Evolutionary conservation across 2,888 invertebrate genomes (phyloP).

Genomic region (Monopis laevigella): DNA sequence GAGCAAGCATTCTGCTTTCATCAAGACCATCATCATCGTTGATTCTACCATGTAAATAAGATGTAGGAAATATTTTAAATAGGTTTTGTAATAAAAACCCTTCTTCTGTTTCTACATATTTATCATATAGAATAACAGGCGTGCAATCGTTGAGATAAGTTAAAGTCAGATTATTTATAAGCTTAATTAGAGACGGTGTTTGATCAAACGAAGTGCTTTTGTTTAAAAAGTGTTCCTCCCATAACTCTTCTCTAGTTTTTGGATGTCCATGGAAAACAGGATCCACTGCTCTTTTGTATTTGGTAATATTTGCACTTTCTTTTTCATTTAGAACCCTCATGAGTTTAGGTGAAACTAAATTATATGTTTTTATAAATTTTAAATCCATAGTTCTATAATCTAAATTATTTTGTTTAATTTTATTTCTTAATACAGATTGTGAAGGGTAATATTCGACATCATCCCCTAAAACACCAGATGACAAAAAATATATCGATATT

Average conservation of each 20-base stretch:
- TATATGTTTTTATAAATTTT: not conserved
- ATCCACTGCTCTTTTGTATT: conserved; percentile 45
- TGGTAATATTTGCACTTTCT: conserved; percentile 11
- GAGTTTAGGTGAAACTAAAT: no score
- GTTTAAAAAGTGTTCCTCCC: conserved; percentile 59
- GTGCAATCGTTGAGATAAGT: conserved; percentile 72
- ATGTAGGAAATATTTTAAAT: conserved; percentile 62
- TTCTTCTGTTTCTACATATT: conserved; percentile 61
- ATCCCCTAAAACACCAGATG: conserved; percentile 24
- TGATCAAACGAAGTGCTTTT: conserved; percentile 49
- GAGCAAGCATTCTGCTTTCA: conserved; percentile 48
- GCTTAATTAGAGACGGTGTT: conserved; percentile 65
- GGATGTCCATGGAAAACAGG: conserved; percentile 66
- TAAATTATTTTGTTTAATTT: not conserved
- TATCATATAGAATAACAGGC: conserved; percentile 74
- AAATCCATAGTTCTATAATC: not conserved
- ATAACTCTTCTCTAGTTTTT: conserved; percentile 64
- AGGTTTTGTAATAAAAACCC: conserved; percentile 66
- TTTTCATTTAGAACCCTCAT: conserved; percentile 14
- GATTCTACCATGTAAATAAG: conserved; percentile 71
- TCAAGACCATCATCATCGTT: conserved; percentile 50
- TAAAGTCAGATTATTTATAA: conserved; percentile 68
- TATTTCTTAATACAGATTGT: conserved; percentile 21
- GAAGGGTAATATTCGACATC: conserved; percentile 44
- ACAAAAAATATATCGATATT: no score